Evolutionary conservation across 1,140 invertebrate genomes (phyloP).

Genomic region (Neodiprion virginianus): DNA sequence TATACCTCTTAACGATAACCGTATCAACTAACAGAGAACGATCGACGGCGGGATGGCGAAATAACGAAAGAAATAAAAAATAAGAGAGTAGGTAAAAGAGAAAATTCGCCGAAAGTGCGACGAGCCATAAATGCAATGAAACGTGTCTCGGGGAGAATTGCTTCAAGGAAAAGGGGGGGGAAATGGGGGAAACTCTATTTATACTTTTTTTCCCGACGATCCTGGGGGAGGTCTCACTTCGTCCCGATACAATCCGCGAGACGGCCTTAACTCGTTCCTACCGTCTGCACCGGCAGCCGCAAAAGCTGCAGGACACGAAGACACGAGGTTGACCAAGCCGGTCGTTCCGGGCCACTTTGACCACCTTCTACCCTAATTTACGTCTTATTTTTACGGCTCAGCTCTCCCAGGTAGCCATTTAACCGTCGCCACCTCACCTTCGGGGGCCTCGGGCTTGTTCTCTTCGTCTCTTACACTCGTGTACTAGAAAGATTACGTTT

Average conservation of each 20-base stretch:
- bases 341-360: not conserved
- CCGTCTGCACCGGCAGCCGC: too few relatives aligned
- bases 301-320: too few relatives aligned
- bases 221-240: not conserved
- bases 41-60: not conserved
- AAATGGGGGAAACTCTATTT: not conserved
- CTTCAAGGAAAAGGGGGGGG: not conserved
- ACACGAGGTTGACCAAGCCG: not conserved
- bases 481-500: constrained; percentile 5
- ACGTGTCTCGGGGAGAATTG: not conserved
- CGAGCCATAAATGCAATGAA: not conserved
- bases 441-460: too few relatives aligned
- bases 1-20: too few relatives aligned
- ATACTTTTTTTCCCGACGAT: not conserved
- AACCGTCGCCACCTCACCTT: not conserved
- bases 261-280: not conserved
- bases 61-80: too few relatives aligned
- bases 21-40: not conserved
- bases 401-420: not conserved
- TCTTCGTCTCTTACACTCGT: not conserved
- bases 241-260: not conserved
- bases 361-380: constrained; percentile 4
- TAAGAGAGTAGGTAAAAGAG: too few relatives aligned
- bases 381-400: not conserved
- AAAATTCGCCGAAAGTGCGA: not conserved